A percentile compares a stretch with the other conserved stretches of the same genome.
These are phyloP conservation scores for Barnardius zonarius DNA, from an alignment of 2,113 vertebrate genomes.

Conservation along the genomic window DNA sequence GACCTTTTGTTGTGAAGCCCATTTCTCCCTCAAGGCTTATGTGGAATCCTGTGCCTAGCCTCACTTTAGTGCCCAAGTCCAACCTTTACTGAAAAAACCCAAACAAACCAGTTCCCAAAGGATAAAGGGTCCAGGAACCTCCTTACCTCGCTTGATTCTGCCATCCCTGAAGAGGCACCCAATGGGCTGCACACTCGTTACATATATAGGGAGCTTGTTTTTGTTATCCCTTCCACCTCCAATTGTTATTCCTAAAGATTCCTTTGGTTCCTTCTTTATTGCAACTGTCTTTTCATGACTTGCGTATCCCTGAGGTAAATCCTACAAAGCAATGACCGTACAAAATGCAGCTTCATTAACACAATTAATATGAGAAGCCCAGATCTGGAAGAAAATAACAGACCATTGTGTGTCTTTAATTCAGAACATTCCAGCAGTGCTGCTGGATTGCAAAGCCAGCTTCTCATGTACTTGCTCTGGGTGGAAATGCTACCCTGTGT, in stretches of 20 bases:
- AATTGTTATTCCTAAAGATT: slow-evolving; percentile 91
- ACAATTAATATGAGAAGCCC: background rate
- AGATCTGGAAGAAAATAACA: background rate
- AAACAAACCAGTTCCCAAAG: background rate
- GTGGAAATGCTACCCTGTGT: background rate
- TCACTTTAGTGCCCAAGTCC: background rate
- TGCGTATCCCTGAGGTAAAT: slow-evolving; percentile 81
- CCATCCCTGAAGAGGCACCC: slow-evolving; percentile 90
- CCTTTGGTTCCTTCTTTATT: slow-evolving; percentile 88
- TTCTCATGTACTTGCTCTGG: background rate
- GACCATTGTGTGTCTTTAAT: background rate
- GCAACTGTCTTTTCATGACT: slow-evolving; percentile 87
- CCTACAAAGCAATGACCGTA: slow-evolving; percentile 60
- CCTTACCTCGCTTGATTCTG: slow-evolving; percentile 86
- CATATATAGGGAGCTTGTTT: slow-evolving; percentile 87
- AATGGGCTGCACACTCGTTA: slow-evolving; percentile 89
- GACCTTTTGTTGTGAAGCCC: background rate
- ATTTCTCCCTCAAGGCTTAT: background rate
- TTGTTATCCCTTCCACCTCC: slow-evolving; percentile 88
- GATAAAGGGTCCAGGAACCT: background rate
- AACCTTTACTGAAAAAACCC: background rate
- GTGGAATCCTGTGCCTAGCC: background rate
- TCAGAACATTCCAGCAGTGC: background rate
- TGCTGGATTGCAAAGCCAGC: background rate
- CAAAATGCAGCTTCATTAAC: background rate